Base-by-base conservation (phyloP, 2,888 invertebrate genomes). In the Mactromeris polynyma region DNA sequence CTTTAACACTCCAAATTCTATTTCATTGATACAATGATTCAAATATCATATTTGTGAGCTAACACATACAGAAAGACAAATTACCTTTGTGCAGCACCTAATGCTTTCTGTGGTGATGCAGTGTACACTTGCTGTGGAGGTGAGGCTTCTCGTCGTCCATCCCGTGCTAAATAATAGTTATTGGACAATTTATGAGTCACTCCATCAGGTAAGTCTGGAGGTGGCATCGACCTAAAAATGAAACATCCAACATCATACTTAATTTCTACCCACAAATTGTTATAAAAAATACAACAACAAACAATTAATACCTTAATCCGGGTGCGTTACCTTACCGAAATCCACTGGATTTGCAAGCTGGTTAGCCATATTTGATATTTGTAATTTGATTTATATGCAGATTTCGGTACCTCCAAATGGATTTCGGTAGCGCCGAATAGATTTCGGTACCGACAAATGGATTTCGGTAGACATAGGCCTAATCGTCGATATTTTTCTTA, bases 91-190 rank as follows among this genome's bases (percentile, higher is more conserved):
- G 54, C 83, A 42, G 82, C 81, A 26, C 77, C 85, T 64, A 88
- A 38, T 6, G 78, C 78, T 58, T 82, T 88, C 36, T 21, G 80
- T 64, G 85, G 54, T 11, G 36, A 21, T 3, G 40, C 77, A 36
- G 33, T 40, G 58, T 80, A 94, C 9, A 94, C 89, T 42, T 97
- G 96, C 69, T 97, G 85, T 0, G 98, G 98, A 2, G 98, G 98
- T 19, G 96, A 93, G 4, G 98, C 98, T 96, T 98, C 98, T 86
- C 98, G 97, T 82, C 99, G 97, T 0, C 97, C 98, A 97, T 99
- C 99, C 87, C 99, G 97, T 0, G 97, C 97, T 95, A 97, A 98
- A 95, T 99, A 99, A 96, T 99, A 98, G 97, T 99, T 99, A 80
- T 97, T 98, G 21, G 98, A 97, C 89, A 98, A 97, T 95, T 98